Evolutionary conservation across 2,797 vertebrate species (phyloP).

Genomic region (Paguma larvata): DNA sequence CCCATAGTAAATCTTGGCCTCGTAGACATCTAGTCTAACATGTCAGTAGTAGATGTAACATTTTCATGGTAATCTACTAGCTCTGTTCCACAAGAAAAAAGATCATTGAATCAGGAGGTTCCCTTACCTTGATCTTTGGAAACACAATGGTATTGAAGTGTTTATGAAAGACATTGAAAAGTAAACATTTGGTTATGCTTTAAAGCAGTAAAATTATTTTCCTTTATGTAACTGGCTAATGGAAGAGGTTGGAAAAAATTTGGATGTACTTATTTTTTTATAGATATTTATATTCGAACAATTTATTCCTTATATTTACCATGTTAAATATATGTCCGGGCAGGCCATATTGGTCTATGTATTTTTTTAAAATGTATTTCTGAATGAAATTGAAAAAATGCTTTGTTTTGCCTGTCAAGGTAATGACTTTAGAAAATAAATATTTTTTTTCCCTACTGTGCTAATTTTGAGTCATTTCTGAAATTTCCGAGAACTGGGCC

Average conservation of each 20-base stretch:
- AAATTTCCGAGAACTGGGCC: background rate
- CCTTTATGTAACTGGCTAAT: constrained; percentile 86
- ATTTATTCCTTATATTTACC: constrained; percentile 92
- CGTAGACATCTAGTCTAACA: constrained; percentile 69
- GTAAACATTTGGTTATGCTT: constrained; percentile 84
- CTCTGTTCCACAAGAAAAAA: constrained; percentile 72
- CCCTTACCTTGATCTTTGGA: constrained; percentile 79
- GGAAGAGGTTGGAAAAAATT: constrained; percentile 85
- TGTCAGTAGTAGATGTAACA: constrained; percentile 62
- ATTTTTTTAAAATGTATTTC: constrained; percentile 91
- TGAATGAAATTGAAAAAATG: constrained; percentile 93
- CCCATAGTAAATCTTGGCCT: constrained; percentile 63
- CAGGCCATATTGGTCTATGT: constrained; percentile 95
- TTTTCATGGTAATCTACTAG: constrained; percentile 79
- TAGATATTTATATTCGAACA: constrained; percentile 89
- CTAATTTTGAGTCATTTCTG: constrained; percentile 60
- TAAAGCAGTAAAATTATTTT: constrained; percentile 86
- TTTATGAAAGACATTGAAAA: constrained; percentile 84
- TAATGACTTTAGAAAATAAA: constrained; percentile 93
- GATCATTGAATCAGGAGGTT: constrained; percentile 41
- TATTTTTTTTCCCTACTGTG: constrained; percentile 88
- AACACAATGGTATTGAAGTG: constrained; percentile 81
- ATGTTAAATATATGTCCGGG: constrained; percentile 90
- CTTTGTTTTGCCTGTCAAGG: constrained; percentile 92
- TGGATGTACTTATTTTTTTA: constrained; percentile 88